phyloP scores from a whole-genome alignment of 2,113 vertebrate species.

The Helogale parvula region DNA sequence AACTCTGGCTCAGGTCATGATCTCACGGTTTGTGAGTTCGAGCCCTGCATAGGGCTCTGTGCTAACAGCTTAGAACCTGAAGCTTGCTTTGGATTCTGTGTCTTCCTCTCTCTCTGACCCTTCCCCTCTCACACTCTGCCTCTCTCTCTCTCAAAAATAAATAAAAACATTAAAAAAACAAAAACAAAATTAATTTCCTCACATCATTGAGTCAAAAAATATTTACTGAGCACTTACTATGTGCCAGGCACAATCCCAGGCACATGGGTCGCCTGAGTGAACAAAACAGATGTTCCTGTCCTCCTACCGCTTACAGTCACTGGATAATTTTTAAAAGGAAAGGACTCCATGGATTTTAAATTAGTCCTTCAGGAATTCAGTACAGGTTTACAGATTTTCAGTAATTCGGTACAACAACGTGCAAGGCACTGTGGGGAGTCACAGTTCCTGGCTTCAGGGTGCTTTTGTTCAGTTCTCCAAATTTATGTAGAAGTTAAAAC shows the following conservation, averaged over 20 bases:
- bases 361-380: not conserved
- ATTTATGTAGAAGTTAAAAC: not conserved
- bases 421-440: not conserved
- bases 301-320: not conserved
- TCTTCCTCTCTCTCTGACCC: no score
- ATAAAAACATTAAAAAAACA: no score
- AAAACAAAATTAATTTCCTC: not conserved
- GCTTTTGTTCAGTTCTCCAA: not conserved
- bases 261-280: not conserved
- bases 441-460: not conserved
- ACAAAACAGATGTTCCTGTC: not conserved
- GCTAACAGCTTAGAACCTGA: no score
- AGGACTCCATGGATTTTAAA: not conserved
- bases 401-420: not conserved
- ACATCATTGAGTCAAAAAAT: not conserved
- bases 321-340: conserved; percentile 20
- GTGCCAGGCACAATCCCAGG: not conserved
- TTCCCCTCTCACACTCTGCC: no score
- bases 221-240: not conserved
- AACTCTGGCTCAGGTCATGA: no score
- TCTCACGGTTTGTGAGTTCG: no score
- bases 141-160: no score
- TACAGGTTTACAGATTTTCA: not conserved
- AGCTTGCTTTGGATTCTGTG: no score
- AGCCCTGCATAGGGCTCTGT: no score